These are phyloP conservation scores for Epinephelus cyanopodus DNA, from an alignment of 2,113 vertebrate species.

Conservation along the genomic window DNA sequence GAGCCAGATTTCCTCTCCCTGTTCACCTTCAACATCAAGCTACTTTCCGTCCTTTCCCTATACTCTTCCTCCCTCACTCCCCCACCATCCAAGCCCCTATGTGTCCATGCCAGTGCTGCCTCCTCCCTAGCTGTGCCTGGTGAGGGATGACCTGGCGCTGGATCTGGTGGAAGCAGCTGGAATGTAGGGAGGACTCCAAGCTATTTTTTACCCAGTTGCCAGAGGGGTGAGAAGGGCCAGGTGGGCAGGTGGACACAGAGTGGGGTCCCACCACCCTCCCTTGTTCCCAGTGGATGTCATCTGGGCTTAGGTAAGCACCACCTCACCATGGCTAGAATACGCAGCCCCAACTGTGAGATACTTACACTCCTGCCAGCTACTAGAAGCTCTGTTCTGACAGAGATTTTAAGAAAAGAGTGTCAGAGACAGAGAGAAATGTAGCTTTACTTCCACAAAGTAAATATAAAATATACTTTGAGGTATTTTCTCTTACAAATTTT, in stretches of 20 bases:
- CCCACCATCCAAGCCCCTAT: conserved; percentile 40
- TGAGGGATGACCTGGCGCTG: conserved; percentile 73
- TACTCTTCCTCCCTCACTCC: conserved; percentile 27
- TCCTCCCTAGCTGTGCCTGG: conserved; percentile 68
- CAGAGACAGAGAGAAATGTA: not conserved
- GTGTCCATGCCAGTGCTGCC: conserved; percentile 64
- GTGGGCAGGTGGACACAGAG: conserved; percentile 80
- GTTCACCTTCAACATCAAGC: conserved; percentile 56
- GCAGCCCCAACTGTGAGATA: conserved; percentile 13
- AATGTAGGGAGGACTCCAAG: conserved; percentile 57
- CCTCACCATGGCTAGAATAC: conserved; percentile 22
- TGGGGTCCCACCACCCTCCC: conserved; percentile 67
- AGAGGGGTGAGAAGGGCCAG: conserved; percentile 66
- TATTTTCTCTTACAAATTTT: too few relatives aligned
- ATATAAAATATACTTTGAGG: too few relatives aligned
- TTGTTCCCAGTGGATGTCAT: conserved; percentile 77
- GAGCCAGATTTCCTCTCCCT: conserved; percentile 10
- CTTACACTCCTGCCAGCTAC: conserved; percentile 4
- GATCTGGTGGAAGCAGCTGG: conserved; percentile 76
- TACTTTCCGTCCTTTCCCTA: conserved; percentile 48
- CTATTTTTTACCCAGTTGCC: conserved; percentile 74
- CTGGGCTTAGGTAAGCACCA: conserved; percentile 66
- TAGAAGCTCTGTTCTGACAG: not conserved
- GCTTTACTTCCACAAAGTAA: too few relatives aligned
- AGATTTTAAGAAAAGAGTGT: not conserved